Percentiles rank a stretch among this genome's conserved stretches.
phyloP scores from a whole-genome alignment of 1,140 invertebrate species.

The Solenopsis invicta region DNA sequence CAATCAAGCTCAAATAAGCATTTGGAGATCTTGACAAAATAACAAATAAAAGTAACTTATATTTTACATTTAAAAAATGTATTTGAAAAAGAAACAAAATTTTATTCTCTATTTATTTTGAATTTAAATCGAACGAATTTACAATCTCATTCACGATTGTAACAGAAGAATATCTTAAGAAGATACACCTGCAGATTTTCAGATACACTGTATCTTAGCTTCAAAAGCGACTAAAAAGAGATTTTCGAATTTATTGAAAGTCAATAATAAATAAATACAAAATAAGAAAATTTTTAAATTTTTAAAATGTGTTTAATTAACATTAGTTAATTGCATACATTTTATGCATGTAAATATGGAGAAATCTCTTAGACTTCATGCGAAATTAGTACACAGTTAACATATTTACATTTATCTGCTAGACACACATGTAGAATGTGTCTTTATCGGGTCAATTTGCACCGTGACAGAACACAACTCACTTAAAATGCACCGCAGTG shows the following conservation, averaged over 20 bases:
- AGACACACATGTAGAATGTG: not conserved
- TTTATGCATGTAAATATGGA: no score
- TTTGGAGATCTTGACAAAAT: not conserved
- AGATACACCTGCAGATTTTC: not conserved
- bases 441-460: not conserved
- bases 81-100: not conserved
- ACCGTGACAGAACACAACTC: not conserved
- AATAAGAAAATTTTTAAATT: no score
- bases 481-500: slow-evolving; percentile 17
- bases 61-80: not conserved
- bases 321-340: no score
- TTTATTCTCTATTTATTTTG: not conserved
- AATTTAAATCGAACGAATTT: not conserved
- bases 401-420: not conserved
- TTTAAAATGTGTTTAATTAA: no score
- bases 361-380: not conserved
- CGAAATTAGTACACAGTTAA: not conserved
- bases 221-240: not conserved
- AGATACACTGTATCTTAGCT: not conserved
- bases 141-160: not conserved
- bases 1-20: not conserved
- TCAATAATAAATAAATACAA: not conserved
- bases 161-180: not conserved
- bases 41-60: not conserved
- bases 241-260: not conserved